Evolutionary conservation across 2,888 invertebrate species (phyloP), one percentile per base, ranked within the genome.

Genomic region (Cryptosula pallasiana): DNA sequence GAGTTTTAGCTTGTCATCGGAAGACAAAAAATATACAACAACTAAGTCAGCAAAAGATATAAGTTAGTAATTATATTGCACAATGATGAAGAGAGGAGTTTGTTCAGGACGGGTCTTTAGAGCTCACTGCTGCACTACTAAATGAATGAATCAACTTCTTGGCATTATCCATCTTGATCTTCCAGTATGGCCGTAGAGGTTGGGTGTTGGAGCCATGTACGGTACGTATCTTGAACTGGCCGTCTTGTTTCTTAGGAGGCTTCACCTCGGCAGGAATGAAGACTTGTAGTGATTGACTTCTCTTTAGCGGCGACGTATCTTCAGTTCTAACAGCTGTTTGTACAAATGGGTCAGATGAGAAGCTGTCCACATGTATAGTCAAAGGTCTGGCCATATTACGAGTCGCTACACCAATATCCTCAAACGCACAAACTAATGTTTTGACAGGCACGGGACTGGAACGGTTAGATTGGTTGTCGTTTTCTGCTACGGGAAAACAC

Each of bases 281-380:
- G 5, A 45, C 34, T 63, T 63, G 20, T 32, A 63, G 27, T 13
- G 63, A 63, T 27, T 63, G 63, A 63, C 63, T 63, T 32, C 63
- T 63, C 34, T 27, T 20, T 32, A 63, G 32, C 5, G 45, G 5
- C 5, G 45, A 45, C 20, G 45, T 20, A 13, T 45, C 20, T 3
- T 27, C 29, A 25, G 63, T 29, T 32, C 25, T 34, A 32, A 27
- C 20, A 32, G 63, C 32, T 5, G 9, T n/a, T 3, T 20, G 27
- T 27, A 32, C 63, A n/a, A 63, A 63, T 63, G 63, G 63, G n/a
- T 63, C 63, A 63, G 63, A 63, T 16, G 20, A 16, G n/a, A 63
- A 63, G 32, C 63, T 63, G 34, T 63, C 63, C 5, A 63, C 63
- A 63, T 63, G 63, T 32, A 63, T 32, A 25, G 63, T 63, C 63